A percentile compares a stretch with the other conserved stretches of the same genome.
Conservation (phyloP, 2,888 invertebrate species). For the Hermaeophaga mercurialis region DNA sequence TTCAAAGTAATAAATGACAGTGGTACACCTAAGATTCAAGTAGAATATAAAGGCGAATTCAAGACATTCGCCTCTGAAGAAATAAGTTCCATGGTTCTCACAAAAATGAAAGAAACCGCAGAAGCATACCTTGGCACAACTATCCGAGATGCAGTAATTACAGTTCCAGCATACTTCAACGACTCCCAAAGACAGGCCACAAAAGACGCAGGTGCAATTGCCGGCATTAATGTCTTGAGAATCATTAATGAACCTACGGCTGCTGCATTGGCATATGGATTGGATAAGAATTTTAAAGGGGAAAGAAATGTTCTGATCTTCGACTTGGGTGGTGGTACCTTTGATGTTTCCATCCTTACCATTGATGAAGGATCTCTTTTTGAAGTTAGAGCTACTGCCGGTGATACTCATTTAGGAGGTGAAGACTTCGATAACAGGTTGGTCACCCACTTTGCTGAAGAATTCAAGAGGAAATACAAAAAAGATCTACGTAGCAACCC, state of each 20-base stretch:
- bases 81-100: too few relatives aligned
- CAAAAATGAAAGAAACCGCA: too few relatives aligned
- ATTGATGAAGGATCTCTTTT: too few relatives aligned
- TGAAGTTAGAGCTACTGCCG: constrained; percentile 82
- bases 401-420: too few relatives aligned
- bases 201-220: too few relatives aligned
- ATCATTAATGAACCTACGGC: constrained; percentile 74
- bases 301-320: too few relatives aligned
- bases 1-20: too few relatives aligned
- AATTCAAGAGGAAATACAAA: constrained; percentile 73
- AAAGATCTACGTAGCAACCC: constrained; percentile 68
- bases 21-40: constrained; percentile 71
- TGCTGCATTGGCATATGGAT: constrained; percentile 44
- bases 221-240: too few relatives aligned
- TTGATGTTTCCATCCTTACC: constrained; percentile 85
- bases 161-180: too few relatives aligned
- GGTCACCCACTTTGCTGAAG: constrained; percentile 65
- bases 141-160: constrained; percentile 62
- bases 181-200: too few relatives aligned
- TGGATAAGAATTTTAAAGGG: constrained; percentile 45
- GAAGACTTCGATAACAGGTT: too few relatives aligned
- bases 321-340: constrained; percentile 70
- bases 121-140: too few relatives aligned
- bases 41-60: constrained; percentile 68
- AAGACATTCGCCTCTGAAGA: constrained; percentile 73